Conservation (phyloP, 2,113 vertebrate genomes). For the Jacana jacana region DNA sequence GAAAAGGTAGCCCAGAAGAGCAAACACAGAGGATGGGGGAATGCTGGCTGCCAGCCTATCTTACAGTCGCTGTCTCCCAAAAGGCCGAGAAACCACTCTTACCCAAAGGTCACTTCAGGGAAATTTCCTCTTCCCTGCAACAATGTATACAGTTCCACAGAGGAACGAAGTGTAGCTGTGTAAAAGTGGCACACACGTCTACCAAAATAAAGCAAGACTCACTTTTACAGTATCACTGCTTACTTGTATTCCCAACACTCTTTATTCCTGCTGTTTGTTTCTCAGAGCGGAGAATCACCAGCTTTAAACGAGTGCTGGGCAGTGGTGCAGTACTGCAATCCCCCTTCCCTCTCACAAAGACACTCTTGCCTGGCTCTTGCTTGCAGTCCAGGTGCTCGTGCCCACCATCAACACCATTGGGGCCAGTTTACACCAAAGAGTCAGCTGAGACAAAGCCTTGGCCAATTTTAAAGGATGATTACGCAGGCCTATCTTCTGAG, state of each 20-base stretch:
- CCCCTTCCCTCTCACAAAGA: neutral
- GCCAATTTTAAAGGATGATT: neutral
- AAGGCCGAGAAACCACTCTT: neutral
- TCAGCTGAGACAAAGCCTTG: neutral
- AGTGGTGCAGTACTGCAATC: neutral
- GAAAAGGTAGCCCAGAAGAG: neutral
- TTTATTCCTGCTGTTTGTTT: neutral
- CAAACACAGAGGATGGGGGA: neutral
- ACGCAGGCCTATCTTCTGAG: neutral
- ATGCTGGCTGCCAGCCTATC: fast-evolving
- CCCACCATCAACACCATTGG: fast-evolving
- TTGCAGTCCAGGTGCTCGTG: neutral
- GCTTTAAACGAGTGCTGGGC: neutral
- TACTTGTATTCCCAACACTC: neutral
- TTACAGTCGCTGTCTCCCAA: neutral
- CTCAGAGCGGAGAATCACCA: neutral
- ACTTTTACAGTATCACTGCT: neutral
- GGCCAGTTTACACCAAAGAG: neutral
- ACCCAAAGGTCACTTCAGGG: neutral
- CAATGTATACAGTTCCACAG: neutral
- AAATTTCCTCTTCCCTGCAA: neutral
- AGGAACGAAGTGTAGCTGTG: neutral
- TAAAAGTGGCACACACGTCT: neutral
- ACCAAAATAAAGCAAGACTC: neutral
- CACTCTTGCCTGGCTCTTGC: neutral